Evolutionary conservation across 2,888 invertebrate genomes (phyloP), one percentile per base, ranked within the genome.

Genomic region (Stratiomys singularior): DNA sequence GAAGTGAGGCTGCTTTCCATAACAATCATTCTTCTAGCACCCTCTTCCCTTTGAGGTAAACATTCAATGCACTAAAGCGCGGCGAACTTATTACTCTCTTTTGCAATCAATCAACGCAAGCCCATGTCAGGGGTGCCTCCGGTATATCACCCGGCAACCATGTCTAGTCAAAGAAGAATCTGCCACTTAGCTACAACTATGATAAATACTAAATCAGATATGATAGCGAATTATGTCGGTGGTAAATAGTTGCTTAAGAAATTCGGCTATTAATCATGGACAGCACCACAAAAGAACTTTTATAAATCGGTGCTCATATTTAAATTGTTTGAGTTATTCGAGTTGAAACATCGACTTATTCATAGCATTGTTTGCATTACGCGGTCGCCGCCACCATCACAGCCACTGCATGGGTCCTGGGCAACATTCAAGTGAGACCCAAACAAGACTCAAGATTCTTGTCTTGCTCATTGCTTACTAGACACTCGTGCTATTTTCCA

Each of bases 221-320:
- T 46, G 69, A 76, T 56, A 30, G 64, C 66, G 67, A 76, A 76
- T 76, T 52, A 76, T 64, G 76, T 67, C 66, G 28, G 66, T 66
- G 76, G 66, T 76, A 76, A 76, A 66, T 66, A 79, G 76, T 77
- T 44, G 67, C 76, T 77, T 77, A 46, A 77, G 77, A 77, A 77
- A 78, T 74, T 78, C 23, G 67, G 67, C 66, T 71, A 78, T 78
- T 78, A 78, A 78, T 78, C 78, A 78, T 25, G 18, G 64, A 15
- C 63, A 72, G 47, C 47, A 44, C 27, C 30, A 78, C 74, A 78
- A 78, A 78, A 74, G 78, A 78, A 52, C 23, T 74, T 74, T 78
- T 78, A 74, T 74, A 78, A 78, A 78, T 77, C 66, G 78, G 52
- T 66, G 66, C 44, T 56, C 78, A 78, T 78, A 78, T 78, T 78